phyloP scores from a whole-genome alignment of 2,888 invertebrate species.

The Andrena marginata region DNA sequence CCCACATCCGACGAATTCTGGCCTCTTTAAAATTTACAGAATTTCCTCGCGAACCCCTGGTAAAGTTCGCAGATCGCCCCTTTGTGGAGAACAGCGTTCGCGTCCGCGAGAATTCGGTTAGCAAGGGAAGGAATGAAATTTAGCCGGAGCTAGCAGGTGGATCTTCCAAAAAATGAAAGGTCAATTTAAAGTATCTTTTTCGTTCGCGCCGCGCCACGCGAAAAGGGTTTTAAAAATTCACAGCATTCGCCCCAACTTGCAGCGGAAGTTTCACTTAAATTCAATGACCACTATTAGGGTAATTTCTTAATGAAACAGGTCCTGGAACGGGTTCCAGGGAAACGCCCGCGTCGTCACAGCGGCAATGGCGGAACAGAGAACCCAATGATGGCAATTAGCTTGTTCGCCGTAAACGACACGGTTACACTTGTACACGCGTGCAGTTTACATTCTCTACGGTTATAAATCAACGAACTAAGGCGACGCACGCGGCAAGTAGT shows the following conservation, averaged over 20 bases:
- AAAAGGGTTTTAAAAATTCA: slow-evolving; percentile 26
- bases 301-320: slow-evolving; percentile 41
- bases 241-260: slow-evolving; percentile 7
- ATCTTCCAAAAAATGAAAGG: slow-evolving; percentile 9
- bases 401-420: slow-evolving; percentile 7
- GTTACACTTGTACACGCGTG: slow-evolving; percentile 16
- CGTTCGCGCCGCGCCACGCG: neutral
- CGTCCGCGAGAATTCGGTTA: neutral
- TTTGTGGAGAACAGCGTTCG: neutral
- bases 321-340: slow-evolving; percentile 17
- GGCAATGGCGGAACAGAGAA: neutral
- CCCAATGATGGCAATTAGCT: slow-evolving; percentile 36
- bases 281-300: slow-evolving; percentile 42
- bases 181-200: neutral
- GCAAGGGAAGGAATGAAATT: slow-evolving; percentile 14
- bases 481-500: slow-evolving; percentile 10
- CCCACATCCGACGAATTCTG: neutral
- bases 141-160: slow-evolving; percentile 7
- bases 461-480: slow-evolving; percentile 55
- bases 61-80: neutral
- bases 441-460: slow-evolving; percentile 52
- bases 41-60: neutral
- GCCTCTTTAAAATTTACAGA: neutral
- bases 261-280: slow-evolving; percentile 33
- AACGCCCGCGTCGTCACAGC: slow-evolving; percentile 21